Conservation (phyloP, 2,113 vertebrate species). For the Salvelinus fontinalis region DNA sequence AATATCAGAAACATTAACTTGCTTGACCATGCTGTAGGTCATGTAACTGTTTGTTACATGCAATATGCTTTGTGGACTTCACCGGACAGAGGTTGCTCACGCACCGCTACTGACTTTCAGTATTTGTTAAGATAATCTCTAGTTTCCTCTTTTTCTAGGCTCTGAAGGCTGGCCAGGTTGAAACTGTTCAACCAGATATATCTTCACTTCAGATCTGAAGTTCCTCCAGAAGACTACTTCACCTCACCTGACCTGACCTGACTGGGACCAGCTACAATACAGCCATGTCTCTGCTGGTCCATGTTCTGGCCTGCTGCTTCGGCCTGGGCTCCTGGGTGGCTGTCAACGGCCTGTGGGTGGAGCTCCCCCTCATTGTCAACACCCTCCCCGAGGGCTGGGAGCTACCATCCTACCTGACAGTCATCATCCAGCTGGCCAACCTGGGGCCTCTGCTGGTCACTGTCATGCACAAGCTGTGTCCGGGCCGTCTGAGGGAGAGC, state of each 20-base stretch:
- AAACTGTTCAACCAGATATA: too few relatives aligned
- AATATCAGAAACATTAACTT: too few relatives aligned
- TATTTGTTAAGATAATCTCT: background rate
- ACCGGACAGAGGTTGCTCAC: too few relatives aligned
- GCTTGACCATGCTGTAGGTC: too few relatives aligned
- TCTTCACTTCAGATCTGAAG: background rate
- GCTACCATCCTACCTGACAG: conserved; percentile 91
- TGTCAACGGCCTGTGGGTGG: conserved; percentile 95
- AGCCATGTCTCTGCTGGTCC: conserved; percentile 80
- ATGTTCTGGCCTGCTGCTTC: conserved; percentile 85
- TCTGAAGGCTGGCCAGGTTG: background rate
- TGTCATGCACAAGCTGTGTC: conserved; percentile 80
- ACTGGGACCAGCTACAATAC: background rate
- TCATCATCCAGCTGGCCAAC: conserved; percentile 94
- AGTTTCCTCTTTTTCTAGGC: background rate
- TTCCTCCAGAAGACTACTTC: background rate
- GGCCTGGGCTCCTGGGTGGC: conserved; percentile 93
- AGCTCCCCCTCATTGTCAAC: conserved; percentile 86
- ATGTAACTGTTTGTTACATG: too few relatives aligned
- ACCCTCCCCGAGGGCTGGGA: conserved; percentile 89
- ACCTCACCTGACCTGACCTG: background rate
- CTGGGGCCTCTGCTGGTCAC: conserved; percentile 86
- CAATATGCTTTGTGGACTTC: too few relatives aligned
- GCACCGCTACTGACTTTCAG: too few relatives aligned
- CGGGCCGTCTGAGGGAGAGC: conserved; percentile 77